Evolutionary conservation across 2,113 vertebrate genomes (phyloP), one percentile per base, ranked within the genome.

Genomic region (Engystomops pustulosus): DNA sequence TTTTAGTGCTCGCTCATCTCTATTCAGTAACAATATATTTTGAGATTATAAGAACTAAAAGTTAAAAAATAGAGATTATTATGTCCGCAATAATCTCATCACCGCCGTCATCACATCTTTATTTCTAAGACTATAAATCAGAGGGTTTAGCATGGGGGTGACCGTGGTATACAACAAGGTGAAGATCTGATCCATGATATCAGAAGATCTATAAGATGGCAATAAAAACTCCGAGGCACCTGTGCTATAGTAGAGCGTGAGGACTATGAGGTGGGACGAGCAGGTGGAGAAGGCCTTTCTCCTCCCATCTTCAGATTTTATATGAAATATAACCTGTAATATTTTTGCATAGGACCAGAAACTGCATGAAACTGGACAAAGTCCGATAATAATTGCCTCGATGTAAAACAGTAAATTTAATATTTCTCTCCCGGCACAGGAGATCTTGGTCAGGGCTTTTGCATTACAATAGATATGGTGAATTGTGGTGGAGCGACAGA

Each of bases 401-500:
- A 74, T 14, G 27, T 60, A 83, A 14, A 83, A 62, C 6, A 83
- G 18, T 3, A 45, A 34, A 44, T 62, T 27, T 27, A 83, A 47
- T 5, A 14, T 6, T 34, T 75, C 47, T 20, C 11, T 18, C 6
- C 69, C 70, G 30, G 36, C 30, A 44, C 80, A 83, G 18, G 80
- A 36, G 36, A 83, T 71, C 25, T 62, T 71, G 1, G 38, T 27
- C 2, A 83, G 23, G 32, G 69, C 68, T 83, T 83, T 83, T 2
- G 68, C 18, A 45, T 83, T 55, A n/a, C 80, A 83, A 27, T 74
- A 74, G 27, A 74, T 34, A 8, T 58, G 51, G 36, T 83, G 51
- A 4, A 83, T 83, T 25, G 55, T 47, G 18, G 25, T 30, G 18
- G 68, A 38, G 3, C n/a, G 23, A 41, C 80, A 83, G 18, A 83